phyloP scores from a whole-genome alignment of 1,140 invertebrate species.

The Pissodes strobi region DNA sequence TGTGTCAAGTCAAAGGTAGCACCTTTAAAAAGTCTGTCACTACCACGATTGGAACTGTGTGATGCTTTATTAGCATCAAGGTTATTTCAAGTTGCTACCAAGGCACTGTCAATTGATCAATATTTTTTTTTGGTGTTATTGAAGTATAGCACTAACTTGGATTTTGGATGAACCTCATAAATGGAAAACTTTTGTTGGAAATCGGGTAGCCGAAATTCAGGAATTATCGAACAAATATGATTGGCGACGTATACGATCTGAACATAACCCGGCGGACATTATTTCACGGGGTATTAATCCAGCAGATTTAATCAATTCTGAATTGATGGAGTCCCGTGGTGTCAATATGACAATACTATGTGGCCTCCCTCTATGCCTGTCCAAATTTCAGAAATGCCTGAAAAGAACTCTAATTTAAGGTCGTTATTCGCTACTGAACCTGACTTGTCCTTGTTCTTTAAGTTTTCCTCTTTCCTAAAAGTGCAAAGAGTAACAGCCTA shows the following conservation, averaged over 20 bases:
- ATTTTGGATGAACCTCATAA: constrained; percentile 43
- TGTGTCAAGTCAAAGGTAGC: constrained; percentile 12
- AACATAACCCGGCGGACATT: too few relatives aligned
- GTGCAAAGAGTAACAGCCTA: constrained; percentile 9
- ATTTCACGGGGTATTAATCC: constrained; percentile 45
- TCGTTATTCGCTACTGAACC: neutral
- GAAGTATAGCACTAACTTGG: constrained; percentile 41
- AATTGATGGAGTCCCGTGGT: constrained; percentile 31
- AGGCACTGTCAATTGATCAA: neutral
- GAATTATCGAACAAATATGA: constrained; percentile 31
- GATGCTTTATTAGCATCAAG: constrained; percentile 3
- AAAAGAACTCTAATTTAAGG: neutral
- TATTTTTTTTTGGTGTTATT: constrained; percentile 11
- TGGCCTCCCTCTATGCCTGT: constrained; percentile 24
- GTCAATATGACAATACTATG: constrained; percentile 35
- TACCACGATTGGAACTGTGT: constrained; percentile 23
- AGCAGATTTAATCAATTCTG: constrained; percentile 42
- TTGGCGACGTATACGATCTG: constrained; percentile 54
- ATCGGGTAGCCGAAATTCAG: constrained; percentile 52
- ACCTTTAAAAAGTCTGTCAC: constrained; percentile 7
- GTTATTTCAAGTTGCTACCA: neutral
- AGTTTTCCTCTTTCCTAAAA: neutral
- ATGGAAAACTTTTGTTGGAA: constrained; percentile 53
- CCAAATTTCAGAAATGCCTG: constrained; percentile 10
- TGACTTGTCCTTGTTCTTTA: neutral